Evolutionary conservation across 1,140 invertebrate genomes (phyloP).

Genomic region (Penaeus chinensis): DNA sequence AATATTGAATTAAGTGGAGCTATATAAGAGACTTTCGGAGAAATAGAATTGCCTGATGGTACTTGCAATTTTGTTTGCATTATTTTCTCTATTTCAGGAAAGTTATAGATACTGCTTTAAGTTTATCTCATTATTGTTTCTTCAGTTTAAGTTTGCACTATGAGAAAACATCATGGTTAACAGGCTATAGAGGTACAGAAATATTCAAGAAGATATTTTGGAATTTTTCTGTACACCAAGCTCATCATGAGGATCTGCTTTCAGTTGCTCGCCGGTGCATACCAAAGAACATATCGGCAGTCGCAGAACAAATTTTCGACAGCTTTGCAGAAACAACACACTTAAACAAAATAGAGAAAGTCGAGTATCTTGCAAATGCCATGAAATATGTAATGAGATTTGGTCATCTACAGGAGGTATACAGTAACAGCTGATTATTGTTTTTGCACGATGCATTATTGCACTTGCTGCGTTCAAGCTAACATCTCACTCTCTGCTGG

Average conservation of each 20-base stretch:
- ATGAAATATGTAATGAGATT: conserved; percentile 64
- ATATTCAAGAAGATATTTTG: not conserved
- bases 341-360: conserved; percentile 51
- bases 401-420: conserved; percentile 53
- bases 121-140: no score
- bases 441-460: not conserved
- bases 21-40: no score
- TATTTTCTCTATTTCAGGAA: no score
- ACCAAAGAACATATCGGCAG: conserved; percentile 65
- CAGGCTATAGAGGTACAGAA: no score
- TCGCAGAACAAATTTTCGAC: conserved; percentile 44
- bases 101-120: no score
- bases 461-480: no score
- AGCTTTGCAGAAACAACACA: conserved; percentile 29
- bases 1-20: no score
- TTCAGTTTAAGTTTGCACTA: no score
- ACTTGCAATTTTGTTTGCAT: no score
- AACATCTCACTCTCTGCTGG: no score
- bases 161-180: no score
- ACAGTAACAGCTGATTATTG: not conserved
- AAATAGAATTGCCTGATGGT: no score
- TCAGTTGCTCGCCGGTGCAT: conserved; percentile 72
- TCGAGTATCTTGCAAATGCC: conserved; percentile 64
- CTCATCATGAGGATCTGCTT: conserved; percentile 54
- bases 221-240: not conserved